Conservation (phyloP, 1,140 invertebrate species). For the Grapholita molesta region DNA sequence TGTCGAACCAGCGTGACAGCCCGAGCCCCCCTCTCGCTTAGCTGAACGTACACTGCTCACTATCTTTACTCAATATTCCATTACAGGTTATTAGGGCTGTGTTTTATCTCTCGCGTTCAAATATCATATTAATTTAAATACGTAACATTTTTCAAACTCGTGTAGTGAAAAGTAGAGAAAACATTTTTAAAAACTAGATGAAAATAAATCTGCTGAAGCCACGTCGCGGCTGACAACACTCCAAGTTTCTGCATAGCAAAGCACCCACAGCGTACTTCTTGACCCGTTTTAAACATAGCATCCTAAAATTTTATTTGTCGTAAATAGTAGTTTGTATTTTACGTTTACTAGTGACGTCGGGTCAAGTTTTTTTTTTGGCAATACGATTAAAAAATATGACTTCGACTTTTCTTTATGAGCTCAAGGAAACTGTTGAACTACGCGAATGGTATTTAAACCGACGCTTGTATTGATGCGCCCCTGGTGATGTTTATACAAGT, state of each 20-base stretch:
- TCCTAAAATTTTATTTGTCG: background rate
- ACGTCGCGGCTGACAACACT: background rate
- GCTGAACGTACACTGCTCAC: constrained; percentile 9
- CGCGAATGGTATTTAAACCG: too few relatives aligned
- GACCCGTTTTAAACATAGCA: background rate
- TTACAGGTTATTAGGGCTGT: constrained; percentile 1
- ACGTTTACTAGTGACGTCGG: too few relatives aligned
- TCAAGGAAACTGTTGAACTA: too few relatives aligned
- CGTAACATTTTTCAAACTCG: background rate
- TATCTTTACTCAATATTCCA: constrained; percentile 8
- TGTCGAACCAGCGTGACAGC: constrained; percentile 51
- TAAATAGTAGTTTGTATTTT: background rate
- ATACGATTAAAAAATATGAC: too few relatives aligned
- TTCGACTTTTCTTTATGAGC: too few relatives aligned
- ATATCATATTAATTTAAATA: background rate
- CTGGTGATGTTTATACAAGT: too few relatives aligned
- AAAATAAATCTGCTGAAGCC: background rate
- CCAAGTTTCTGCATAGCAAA: background rate
- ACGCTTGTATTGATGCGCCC: too few relatives aligned
- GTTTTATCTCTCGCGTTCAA: background rate
- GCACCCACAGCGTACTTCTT: background rate
- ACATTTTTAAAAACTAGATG: background rate
- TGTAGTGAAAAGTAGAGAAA: background rate
- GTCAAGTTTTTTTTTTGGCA: too few relatives aligned
- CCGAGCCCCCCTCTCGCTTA: background rate